Evolutionary conservation across 1,140 invertebrate genomes (phyloP), one percentile per base, ranked within the genome.

Genomic region (Sipha flava): DNA sequence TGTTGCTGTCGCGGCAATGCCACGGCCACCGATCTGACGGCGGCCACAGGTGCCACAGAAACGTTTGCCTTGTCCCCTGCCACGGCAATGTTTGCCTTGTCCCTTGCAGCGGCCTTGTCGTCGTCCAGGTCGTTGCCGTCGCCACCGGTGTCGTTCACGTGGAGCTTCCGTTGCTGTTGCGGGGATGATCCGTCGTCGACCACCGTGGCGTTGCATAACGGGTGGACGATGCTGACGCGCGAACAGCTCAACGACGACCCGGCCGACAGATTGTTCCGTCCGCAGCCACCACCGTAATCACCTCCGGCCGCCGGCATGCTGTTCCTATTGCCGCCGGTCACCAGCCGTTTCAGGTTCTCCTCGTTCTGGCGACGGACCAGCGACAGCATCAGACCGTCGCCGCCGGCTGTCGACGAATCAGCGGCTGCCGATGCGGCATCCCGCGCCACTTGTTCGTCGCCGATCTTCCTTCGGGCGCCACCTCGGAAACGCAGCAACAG

Each of bases 171-270:
- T 1, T 43, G 34, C 7, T 26, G 21, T 9, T 57, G n/a, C 2
- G 21, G 37, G 2, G 64, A 23, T 16, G 34, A 66, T 21, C n/a
- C 64, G 10, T 66, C 64, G 37, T 57, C 45, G 34, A 34, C 21
- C 21, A 16, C 21, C 3, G 21, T 16, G 5, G 34, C 52, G 6
- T 77, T 52, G 52, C 73, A 77, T 21, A 77, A 18, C n/a, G 73
- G 73, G 21, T 77, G 73, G 10, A 77, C 73, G 34, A 77, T 59
- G 52, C 73, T 77, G 4, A 77, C 52, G 0, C 73, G 73, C 2
- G 73, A 77, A 59, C 73, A 77, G 23, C 34, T 77, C 16, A 77
- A 18, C 23, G 73, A 77, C 7, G 73, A 77, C 14, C 62, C 62
- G 16, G 66, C 40, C 14, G 43, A 47, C 66, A 70, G 34, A 16